Evolutionary conservation across 2,113 vertebrate genomes (phyloP), one percentile per base, ranked within the genome.

Genomic region (Chlorodrepanis virens): DNA sequence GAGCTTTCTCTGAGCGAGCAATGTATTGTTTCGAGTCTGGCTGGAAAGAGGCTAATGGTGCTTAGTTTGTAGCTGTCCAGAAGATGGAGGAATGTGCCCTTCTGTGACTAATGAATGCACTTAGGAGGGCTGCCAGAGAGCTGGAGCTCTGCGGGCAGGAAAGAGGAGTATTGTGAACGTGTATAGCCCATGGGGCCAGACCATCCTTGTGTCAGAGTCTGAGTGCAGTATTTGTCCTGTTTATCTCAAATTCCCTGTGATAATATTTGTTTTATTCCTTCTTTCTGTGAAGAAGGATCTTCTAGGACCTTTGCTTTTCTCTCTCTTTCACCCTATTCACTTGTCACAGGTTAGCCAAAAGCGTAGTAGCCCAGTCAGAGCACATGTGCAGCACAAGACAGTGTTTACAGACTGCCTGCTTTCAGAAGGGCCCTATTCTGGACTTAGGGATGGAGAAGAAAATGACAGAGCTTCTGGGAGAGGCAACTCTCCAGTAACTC

Each of bases 41-140:
- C 69, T 92, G 86, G 75, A 70, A 90, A 78, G 42, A 80, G 47
- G 93, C 81, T 93, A 96, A 89, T 87, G 69, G 65, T 79, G 56
- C 79, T 95, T 92, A 37, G 81, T 86, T 83, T 79, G 80, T 72
- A 95, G 80, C 86, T 96, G 86, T 83, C 82, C 40, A 40, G 47
- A 93, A 91, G 92, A 94, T 40, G 87, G 78, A 96, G 65, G 74
- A 74, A 83, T 50, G 47, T 83, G 89, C 33, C 63, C 42, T 89
- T 67, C 57, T 83, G 87, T 91, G 74, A 90, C 82, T 93, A 86
- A 91, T 83, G 82, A 77, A 49, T n/a, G 82, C 77, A 79, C 5
- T 8, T 57, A 44, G 56, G 71, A 53, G 60, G 45, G 70, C 81
- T 91, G 70, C 42, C 83, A 83, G 80, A 65, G 71, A 59, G 13